Conservation (phyloP, 2,113 vertebrate species). For the Cnemophilus loriae region DNA sequence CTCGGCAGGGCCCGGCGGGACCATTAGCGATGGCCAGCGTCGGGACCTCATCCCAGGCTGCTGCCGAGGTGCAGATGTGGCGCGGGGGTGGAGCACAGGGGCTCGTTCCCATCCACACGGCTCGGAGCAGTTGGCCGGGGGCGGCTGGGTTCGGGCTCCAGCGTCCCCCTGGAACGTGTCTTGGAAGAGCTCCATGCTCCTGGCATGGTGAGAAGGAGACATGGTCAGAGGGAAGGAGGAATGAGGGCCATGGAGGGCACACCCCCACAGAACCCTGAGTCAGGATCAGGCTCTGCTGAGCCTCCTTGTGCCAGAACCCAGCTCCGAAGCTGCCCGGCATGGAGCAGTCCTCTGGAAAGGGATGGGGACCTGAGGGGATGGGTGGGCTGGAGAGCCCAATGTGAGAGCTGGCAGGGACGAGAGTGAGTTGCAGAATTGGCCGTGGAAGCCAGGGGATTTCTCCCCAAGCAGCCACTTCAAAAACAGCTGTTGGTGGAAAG, state of each 20-base stretch:
- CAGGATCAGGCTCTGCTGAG: not conserved
- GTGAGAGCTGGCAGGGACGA: not conserved
- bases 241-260: not conserved
- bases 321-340: fast-evolving
- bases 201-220: not conserved
- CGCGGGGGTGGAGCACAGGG: not conserved
- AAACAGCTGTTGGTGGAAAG: conserved; percentile 34
- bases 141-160: not conserved
- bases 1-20: not conserved
- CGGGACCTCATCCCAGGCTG: not conserved
- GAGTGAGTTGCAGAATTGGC: not conserved
- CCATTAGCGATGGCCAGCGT: fast-evolving
- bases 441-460: not conserved
- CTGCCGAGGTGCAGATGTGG: not conserved
- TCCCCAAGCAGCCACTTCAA: not conserved
- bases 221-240: not conserved
- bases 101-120: not conserved
- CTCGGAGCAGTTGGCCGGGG: not conserved
- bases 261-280: not conserved
- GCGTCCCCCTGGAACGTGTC: not conserved
- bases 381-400: not conserved
- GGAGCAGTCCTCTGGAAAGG: not conserved
- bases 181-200: not conserved
- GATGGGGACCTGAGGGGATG: not conserved
- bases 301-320: not conserved